Conservation (phyloP, 2,113 vertebrate genomes). For the Mohoua ochrocephala region DNA sequence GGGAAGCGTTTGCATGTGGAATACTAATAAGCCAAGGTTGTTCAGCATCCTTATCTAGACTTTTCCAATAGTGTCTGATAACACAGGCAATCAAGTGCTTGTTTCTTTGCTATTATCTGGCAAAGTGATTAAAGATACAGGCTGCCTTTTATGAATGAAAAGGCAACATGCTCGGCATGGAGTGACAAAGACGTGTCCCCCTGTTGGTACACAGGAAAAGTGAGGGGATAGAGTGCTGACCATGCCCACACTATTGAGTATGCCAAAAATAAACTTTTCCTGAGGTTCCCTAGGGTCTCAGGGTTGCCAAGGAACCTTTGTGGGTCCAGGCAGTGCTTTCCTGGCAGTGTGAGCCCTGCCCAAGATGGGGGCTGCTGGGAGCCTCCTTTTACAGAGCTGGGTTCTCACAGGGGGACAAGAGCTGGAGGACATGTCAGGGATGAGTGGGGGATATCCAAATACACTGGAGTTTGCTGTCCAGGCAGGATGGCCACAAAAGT, state of each 20-base stretch:
- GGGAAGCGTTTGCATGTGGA: slow-evolving; percentile 76
- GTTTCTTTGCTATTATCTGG: slow-evolving; percentile 71
- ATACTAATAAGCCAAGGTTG: slow-evolving; percentile 77
- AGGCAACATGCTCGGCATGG: not conserved
- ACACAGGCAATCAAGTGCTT: slow-evolving; percentile 68
- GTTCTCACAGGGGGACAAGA: not conserved
- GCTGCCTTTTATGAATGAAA: slow-evolving; percentile 73
- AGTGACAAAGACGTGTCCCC: slow-evolving; percentile 21
- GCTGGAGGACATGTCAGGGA: not conserved
- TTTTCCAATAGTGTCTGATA: slow-evolving; percentile 73
- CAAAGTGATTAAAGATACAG: slow-evolving; percentile 70
- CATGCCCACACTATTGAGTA: not conserved
- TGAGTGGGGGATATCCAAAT: not conserved
- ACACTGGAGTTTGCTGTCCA: not conserved
- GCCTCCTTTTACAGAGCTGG: not conserved
- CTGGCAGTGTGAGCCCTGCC: not conserved
- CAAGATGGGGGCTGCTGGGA: not conserved
- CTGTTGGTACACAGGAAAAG: not conserved
- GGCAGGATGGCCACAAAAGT: not conserved
- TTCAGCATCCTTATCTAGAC: slow-evolving; percentile 76
- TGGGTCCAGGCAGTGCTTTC: not conserved
- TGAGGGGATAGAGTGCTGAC: slow-evolving; percentile 18
- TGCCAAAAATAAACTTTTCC: not conserved
- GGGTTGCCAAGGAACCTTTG: not conserved
- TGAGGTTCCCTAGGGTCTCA: not conserved